Evolutionary conservation across 2,797 vertebrate genomes (phyloP), one percentile per base, ranked within the genome.

Genomic region (Typhlichthys eigenmanni): DNA sequence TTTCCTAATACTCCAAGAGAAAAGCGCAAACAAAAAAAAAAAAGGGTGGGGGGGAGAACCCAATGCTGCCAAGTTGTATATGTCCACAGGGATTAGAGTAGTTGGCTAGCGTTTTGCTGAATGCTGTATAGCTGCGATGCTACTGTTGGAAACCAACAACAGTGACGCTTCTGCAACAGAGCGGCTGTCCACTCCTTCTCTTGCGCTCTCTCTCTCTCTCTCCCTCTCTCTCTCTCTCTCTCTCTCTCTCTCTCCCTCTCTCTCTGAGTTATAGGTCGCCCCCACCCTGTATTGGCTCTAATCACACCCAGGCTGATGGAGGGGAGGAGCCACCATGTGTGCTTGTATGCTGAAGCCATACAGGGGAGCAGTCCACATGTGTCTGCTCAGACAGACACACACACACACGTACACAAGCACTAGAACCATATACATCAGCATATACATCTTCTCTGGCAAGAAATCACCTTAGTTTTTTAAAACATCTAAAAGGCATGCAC

Each of bases 271-370:
- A 14, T 57, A 67, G 58, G 86, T 85, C 79, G 76, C 60, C 67
- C 66, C 81, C 78, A 90, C 80, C 80, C 73, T 85, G 83, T 78
- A 80, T 85, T 86, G 86, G 83, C 85, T 89, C 61, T 81, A 85
- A 86, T 91, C 87, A 84, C 79, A 84, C 87, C 62, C 82, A 67
- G 74, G 55, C 87, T 86, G 59, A 75, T 79, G 60, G 61, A 79
- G 80, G 86, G 89, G 88, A 84, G 90, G 88, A 87, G 89, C 80
- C 75, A 68, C 83, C 85, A 82, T 86, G 67, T 82, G 79, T 77
- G 75, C 59, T 66, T 82, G 69, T 80, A 80, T 71, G 64, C 62
- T 1, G 16, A 77, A 79, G 70, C 69, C 72, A 69, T 74, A 80
- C 58, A 70, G 68, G 58, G 76, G 80, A 71, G 65, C 45, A 47